A percentile compares a stretch with the other conserved stretches of the same genome.
Conservation (phyloP, 37 sponge, comb jelly and placozoan genomes). For the Spongilla lacustris region DNA sequence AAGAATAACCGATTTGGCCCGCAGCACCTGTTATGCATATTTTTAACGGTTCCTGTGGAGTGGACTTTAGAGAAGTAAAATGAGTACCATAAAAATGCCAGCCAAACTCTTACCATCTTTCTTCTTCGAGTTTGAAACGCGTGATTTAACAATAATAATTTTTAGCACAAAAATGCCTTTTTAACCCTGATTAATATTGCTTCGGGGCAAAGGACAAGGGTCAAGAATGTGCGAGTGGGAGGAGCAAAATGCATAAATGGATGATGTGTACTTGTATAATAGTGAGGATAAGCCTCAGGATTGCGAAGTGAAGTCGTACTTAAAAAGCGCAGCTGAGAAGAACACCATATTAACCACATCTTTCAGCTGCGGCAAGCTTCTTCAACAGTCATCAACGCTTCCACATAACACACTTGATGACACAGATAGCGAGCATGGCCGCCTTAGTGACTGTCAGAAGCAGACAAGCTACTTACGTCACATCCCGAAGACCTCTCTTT, state of each 20-base stretch:
- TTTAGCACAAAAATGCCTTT: no score
- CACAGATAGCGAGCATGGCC: not conserved
- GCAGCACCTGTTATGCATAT: conserved; percentile 99
- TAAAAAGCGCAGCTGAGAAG: not conserved
- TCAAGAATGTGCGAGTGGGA: not conserved
- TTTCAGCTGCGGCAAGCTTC: conserved; percentile 54
- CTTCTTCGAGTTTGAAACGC: not conserved
- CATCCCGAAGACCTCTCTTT: conserved; percentile 31
- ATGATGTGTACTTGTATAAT: no score
- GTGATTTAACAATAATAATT: not conserved
- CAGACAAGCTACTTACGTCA: not conserved
- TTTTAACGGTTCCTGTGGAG: conserved; percentile 56
- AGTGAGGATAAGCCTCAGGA: no score
- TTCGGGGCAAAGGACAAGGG: not conserved
- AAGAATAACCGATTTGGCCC: conserved; percentile 98
- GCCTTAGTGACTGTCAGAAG: not conserved
- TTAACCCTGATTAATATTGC: no score
- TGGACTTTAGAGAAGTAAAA: not conserved
- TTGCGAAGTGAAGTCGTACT: not conserved
- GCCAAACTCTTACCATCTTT: not conserved
- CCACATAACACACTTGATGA: not conserved
- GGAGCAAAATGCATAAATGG: not conserved
- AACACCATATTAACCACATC: not conserved
- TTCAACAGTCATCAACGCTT: conserved; percentile 18
- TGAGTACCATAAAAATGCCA: not conserved